A percentile compares a stretch with the other conserved stretches of the same genome.
phyloP scores from a whole-genome alignment of 2,797 vertebrate species.

The Takifugu rubripes region DNA sequence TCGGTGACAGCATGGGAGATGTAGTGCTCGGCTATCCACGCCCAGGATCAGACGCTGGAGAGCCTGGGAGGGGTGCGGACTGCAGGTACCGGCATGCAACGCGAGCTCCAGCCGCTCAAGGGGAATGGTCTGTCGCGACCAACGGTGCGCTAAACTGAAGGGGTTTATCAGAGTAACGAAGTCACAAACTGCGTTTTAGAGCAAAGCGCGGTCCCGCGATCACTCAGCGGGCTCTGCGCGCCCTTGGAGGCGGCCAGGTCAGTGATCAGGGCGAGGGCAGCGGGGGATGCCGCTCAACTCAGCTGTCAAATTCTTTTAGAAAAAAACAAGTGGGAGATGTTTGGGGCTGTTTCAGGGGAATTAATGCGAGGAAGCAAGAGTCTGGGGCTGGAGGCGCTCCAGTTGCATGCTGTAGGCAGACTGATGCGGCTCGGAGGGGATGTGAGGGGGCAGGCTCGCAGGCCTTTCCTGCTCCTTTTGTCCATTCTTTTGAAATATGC shows the following conservation, averaged over 20 bases:
- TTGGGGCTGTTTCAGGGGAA: conserved; percentile 61
- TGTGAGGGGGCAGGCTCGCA: neutral
- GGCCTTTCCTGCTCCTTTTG: conserved; percentile 1
- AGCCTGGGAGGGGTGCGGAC: conserved; percentile 75
- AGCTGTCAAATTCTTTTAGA: conserved; percentile 36
- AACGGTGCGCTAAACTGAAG: conserved; percentile 82
- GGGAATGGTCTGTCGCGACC: conserved; percentile 76
- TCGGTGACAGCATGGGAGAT: conserved; percentile 66
- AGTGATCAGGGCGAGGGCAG: conserved; percentile 29
- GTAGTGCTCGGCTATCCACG: conserved; percentile 71
- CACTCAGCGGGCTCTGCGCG: neutral
- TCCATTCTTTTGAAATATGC: conserved; percentile 3
- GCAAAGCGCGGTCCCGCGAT: neutral
- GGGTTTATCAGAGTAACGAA: conserved; percentile 73
- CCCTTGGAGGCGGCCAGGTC: conserved; percentile 20
- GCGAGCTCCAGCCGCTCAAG: conserved; percentile 80
- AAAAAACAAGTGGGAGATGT: conserved; percentile 51
- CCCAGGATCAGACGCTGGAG: conserved; percentile 62
- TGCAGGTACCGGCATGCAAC: conserved; percentile 80
- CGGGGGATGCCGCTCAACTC: conserved; percentile 29
- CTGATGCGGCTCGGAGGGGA: conserved; percentile 27
- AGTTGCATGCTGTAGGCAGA: conserved; percentile 35
- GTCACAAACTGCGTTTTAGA: conserved; percentile 60
- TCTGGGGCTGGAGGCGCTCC: conserved; percentile 38
- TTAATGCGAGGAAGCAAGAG: conserved; percentile 61